These are phyloP conservation scores for Trichacis sp. DNA, from an alignment of 2,888 invertebrate species.

Conservation along the genomic window DNA sequence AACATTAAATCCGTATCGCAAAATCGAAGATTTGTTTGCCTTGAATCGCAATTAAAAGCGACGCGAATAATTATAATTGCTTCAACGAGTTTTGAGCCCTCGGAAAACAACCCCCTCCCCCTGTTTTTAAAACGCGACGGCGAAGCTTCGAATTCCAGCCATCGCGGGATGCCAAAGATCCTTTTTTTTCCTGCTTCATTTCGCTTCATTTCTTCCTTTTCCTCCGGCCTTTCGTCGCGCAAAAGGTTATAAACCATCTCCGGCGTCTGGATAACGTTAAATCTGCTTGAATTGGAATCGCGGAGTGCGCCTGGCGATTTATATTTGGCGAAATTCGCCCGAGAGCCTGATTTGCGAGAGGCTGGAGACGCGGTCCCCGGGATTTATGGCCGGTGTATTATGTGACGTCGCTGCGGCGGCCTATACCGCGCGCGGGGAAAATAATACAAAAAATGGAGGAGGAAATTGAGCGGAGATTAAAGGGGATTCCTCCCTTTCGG, in stretches of 20 bases:
- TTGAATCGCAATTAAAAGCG: no score
- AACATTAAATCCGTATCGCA: no score
- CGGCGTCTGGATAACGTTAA: slow-evolving; percentile 8
- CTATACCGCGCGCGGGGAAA: slow-evolving; percentile 10
- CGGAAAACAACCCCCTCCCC: no score
- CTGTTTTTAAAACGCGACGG: no score
- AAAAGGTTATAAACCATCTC: slow-evolving; percentile 5
- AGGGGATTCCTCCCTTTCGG: background rate
- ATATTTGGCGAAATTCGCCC: slow-evolving; percentile 24
- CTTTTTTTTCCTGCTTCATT: no score
- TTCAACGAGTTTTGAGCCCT: no score
- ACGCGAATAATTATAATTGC: no score
- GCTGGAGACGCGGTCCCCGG: slow-evolving; percentile 23
- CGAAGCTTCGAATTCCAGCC: no score
- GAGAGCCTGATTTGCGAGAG: slow-evolving; percentile 34
- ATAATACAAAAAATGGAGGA: slow-evolving; percentile 10
- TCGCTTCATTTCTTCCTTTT: no score
- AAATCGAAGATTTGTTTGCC: no score
- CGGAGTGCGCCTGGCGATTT: slow-evolving; percentile 16
- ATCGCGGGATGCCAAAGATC: no score
- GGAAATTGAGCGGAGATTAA: slow-evolving; percentile 8
- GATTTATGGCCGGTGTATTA: slow-evolving; percentile 52
- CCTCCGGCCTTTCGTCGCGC: no score
- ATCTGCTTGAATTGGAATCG: slow-evolving; percentile 17
- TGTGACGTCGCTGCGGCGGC: slow-evolving; percentile 14